These are phyloP conservation scores for Pyrgilauda ruficollis DNA, from an alignment of 2,113 vertebrate genomes.

Conservation along the genomic window DNA sequence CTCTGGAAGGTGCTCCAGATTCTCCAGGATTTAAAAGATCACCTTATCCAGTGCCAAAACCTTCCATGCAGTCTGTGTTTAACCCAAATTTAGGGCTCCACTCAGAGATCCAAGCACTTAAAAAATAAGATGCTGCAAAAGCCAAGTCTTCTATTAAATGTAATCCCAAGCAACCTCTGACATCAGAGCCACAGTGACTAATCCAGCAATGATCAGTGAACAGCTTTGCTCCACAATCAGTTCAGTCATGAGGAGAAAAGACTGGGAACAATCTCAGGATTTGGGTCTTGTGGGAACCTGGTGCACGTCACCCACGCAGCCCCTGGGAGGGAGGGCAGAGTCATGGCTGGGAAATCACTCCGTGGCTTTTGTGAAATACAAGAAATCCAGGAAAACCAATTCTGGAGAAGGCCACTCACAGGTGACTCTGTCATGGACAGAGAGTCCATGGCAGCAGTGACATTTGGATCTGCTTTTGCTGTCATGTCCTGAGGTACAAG, in stretches of 20 bases:
- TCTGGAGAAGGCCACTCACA: background rate
- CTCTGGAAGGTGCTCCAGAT: background rate
- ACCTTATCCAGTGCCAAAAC: background rate
- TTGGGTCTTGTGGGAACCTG: background rate
- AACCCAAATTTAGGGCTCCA: background rate
- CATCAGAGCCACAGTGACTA: background rate
- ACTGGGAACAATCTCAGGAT: background rate
- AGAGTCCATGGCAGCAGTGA: background rate
- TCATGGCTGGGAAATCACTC: fast-evolving
- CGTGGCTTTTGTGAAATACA: fast-evolving
- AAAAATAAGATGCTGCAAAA: background rate
- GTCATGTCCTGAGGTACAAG: background rate
- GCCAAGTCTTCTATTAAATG: background rate
- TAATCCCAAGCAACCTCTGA: background rate
- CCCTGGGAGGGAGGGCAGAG: background rate
- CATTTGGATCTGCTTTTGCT: background rate
- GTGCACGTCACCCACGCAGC: fast-evolving
- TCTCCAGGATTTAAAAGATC: background rate
- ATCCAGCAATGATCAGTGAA: background rate
- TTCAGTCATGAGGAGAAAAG: background rate
- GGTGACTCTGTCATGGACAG: background rate
- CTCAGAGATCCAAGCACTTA: background rate
- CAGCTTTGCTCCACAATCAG: background rate
- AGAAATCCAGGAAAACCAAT: background rate
- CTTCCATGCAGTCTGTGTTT: background rate